Conservation (phyloP, 2,888 invertebrate genomes). For the Ethmia dodecea region DNA sequence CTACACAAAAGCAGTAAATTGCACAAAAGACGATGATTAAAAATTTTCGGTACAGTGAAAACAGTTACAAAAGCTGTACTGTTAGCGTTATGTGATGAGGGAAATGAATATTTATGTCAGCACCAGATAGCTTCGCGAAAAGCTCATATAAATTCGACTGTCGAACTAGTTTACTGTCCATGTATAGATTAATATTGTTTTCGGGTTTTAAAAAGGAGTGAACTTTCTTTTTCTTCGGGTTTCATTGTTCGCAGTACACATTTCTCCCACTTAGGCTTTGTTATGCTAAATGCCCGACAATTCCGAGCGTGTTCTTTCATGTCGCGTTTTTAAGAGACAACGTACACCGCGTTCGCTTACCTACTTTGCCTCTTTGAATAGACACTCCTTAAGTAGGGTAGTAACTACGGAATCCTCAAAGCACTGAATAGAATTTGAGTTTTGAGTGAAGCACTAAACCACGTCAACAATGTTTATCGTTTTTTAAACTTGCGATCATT, state of each 20-base stretch:
- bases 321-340: constrained; percentile 8
- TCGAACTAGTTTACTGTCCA: constrained; percentile 18
- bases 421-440: too few relatives aligned
- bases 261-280: constrained; percentile 20
- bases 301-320: constrained; percentile 9
- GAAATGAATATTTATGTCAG: constrained; percentile 7
- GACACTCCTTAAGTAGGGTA: background rate
- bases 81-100: constrained; percentile 1
- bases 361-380: constrained; percentile 2
- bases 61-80: background rate
- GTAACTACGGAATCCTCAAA: background rate
- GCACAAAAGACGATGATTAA: constrained; percentile 2
- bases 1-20: background rate
- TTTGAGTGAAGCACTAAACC: too few relatives aligned
- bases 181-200: constrained; percentile 23
- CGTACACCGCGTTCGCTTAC: background rate
- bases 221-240: constrained; percentile 34
- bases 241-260: constrained; percentile 15
- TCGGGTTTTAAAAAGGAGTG: constrained; percentile 19
- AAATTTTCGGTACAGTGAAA: constrained; percentile 6
- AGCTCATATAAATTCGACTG: constrained; percentile 10
- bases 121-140: constrained; percentile 10
- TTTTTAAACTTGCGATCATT: background rate
- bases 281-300: constrained; percentile 19
- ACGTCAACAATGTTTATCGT: too few relatives aligned